Evolutionary conservation across 1,140 invertebrate species (phyloP).

Genomic region (Saccostrea glomerata): DNA sequence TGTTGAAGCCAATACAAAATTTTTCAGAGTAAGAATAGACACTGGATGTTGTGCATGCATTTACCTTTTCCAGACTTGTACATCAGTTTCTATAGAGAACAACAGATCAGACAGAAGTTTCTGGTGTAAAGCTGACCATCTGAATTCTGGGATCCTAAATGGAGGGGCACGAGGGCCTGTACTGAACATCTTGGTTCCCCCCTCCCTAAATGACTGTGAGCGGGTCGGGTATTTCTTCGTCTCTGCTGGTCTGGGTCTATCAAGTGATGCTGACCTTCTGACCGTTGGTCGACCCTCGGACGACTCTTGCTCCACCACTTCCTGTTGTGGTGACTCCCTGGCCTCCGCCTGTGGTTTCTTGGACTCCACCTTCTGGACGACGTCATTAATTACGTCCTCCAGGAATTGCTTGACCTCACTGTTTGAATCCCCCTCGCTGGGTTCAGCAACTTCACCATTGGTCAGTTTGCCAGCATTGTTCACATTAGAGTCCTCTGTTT

Average conservation of each 20-base stretch:
- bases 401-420: conserved; percentile 39
- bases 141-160: conserved; percentile 99
- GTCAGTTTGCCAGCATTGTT: conserved; percentile 54
- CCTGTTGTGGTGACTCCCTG: conserved; percentile 12
- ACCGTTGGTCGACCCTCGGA: not conserved
- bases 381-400: conserved; percentile 65
- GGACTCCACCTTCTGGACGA: conserved; percentile 80
- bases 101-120: conserved; percentile 96
- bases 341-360: conserved; percentile 63
- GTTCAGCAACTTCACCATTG: conserved; percentile 37
- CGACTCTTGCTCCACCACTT: conserved; percentile 5
- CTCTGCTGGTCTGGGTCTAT: conserved; percentile 23
- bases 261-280: not conserved
- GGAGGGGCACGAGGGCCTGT: conserved; percentile 96
- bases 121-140: conserved; percentile 99
- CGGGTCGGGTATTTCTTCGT: conserved; percentile 43
- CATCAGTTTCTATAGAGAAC: conserved; percentile 97
- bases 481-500: conserved; percentile 66
- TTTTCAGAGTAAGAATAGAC: not conserved
- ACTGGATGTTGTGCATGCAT: not conserved
- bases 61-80: conserved; percentile 90
- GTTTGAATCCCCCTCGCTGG: conserved; percentile 37
- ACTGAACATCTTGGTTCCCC: conserved; percentile 84
- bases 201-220: conserved; percentile 44
- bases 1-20: not conserved